Conservation (phyloP, 2,888 invertebrate genomes). For the Cerastis leucographa region DNA sequence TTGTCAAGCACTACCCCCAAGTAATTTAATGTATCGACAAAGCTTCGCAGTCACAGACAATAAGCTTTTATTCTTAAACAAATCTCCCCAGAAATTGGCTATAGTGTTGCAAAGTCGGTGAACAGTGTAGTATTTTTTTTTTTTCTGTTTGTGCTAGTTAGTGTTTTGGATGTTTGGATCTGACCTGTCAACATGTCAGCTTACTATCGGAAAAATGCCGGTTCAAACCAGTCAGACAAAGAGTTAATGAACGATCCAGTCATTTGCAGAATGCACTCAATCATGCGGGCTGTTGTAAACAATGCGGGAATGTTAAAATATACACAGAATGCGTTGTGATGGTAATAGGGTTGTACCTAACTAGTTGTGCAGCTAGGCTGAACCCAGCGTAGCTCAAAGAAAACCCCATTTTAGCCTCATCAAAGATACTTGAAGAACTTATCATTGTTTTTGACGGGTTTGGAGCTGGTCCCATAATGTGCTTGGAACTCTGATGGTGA, state of each 20-base stretch:
- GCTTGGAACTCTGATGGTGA: background rate
- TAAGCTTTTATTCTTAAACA: too few relatives aligned
- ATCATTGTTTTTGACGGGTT: background rate
- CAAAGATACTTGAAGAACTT: background rate
- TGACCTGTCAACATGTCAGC: background rate
- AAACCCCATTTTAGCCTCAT: too few relatives aligned
- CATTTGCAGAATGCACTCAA: constrained; percentile 3
- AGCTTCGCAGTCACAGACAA: too few relatives aligned
- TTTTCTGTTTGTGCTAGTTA: background rate
- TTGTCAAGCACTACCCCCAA: too few relatives aligned
- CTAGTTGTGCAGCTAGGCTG: too few relatives aligned
- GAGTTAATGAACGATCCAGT: background rate
- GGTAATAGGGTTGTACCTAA: constrained; percentile 23
- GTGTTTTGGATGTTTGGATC: background rate
- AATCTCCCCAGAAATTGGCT: too few relatives aligned
- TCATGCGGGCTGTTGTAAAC: constrained; percentile 34
- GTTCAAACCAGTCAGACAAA: background rate
- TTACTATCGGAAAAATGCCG: background rate
- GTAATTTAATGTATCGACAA: too few relatives aligned
- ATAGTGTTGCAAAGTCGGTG: background rate
- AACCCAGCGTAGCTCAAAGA: background rate
- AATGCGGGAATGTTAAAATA: constrained; percentile 32
- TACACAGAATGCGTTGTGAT: background rate
- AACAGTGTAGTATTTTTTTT: background rate
- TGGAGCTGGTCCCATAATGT: background rate